These are phyloP conservation scores for Myotis davidii DNA, from an alignment of 2,113 vertebrate species.

Conservation along the genomic window DNA sequence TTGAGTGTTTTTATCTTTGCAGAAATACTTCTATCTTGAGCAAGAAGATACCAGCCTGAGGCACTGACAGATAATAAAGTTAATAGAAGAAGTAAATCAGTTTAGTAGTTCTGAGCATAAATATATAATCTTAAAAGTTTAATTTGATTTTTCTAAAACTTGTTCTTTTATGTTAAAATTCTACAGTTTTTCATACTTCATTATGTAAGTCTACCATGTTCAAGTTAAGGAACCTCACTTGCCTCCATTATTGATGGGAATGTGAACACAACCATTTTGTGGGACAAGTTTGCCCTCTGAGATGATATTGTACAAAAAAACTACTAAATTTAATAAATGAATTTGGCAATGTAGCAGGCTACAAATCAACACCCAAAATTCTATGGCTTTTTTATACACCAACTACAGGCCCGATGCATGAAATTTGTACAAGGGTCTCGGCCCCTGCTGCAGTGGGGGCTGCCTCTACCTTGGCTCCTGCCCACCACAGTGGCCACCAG, in stretches of 20 bases:
- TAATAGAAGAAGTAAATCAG: constrained; percentile 41
- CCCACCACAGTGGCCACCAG: too few species aligned
- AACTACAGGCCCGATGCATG: too few species aligned
- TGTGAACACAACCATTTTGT: neutral
- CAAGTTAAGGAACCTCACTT: neutral
- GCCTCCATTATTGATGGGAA: neutral
- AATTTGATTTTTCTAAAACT: constrained; percentile 41
- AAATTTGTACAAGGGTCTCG: too few species aligned
- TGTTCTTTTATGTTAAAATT: constrained; percentile 4
- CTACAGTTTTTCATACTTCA: neutral
- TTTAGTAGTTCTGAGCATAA: neutral
- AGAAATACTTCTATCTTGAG: neutral
- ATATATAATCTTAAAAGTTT: neutral
- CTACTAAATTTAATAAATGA: too few species aligned
- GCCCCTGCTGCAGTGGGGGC: too few species aligned
- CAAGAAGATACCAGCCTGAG: constrained; percentile 10
- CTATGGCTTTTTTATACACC: too few species aligned
- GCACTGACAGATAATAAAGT: neutral
- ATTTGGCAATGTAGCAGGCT: too few species aligned
- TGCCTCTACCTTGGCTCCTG: too few species aligned
- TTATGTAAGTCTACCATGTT: neutral
- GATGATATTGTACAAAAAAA: too few species aligned
- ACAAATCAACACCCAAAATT: too few species aligned
- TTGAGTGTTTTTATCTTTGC: constrained; percentile 18
- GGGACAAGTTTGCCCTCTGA: neutral